These are phyloP conservation scores for Drosophila pandora DNA, from an alignment of 1,140 invertebrate species.

Conservation along the genomic window DNA sequence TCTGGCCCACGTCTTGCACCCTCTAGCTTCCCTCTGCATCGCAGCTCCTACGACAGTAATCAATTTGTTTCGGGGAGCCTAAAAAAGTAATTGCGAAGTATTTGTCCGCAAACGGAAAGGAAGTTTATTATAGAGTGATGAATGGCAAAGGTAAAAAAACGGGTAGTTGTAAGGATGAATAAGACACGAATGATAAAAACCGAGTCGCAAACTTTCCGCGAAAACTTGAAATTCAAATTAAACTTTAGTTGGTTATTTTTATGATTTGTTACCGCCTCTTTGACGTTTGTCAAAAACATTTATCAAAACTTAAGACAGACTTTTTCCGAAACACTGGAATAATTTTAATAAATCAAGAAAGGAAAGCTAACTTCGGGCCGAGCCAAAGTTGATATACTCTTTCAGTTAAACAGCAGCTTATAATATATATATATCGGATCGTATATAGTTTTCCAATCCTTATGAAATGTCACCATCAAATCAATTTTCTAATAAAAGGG, in stretches of 20 bases:
- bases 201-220: constrained; percentile 55
- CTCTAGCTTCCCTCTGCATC: neutral
- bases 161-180: constrained; percentile 1
- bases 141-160: constrained; percentile 17
- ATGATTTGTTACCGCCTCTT: constrained; percentile 57
- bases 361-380: no score
- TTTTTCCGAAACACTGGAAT: neutral
- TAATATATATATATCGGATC: no score
- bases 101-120: constrained; percentile 61
- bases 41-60: constrained; percentile 52
- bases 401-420: no score
- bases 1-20: neutral
- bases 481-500: no score
- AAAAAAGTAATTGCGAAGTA: constrained; percentile 75
- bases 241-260: constrained; percentile 67
- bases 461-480: no score
- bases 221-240: constrained; percentile 79
- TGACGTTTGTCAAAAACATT: constrained; percentile 35
- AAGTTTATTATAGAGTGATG: constrained; percentile 47
- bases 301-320: constrained; percentile 56
- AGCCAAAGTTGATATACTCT: no score
- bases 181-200: constrained; percentile 8
- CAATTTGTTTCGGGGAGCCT: constrained; percentile 69
- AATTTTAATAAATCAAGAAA: neutral
- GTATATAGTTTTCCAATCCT: no score